Conservation (phyloP, 2,113 vertebrate genomes). For the Rhea pennata region DNA sequence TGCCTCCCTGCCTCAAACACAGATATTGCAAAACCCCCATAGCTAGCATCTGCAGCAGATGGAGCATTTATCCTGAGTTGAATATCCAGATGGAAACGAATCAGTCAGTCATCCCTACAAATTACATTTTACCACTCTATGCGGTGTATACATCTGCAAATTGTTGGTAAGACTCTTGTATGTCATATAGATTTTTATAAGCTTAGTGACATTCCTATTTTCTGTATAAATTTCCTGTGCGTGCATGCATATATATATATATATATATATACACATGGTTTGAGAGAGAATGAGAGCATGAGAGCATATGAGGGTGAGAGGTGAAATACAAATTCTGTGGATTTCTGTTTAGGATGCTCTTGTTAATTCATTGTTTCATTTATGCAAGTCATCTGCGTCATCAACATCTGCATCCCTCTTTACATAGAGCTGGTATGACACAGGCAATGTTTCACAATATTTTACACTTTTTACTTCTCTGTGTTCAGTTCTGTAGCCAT, state of each 20-base stretch:
- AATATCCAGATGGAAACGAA: constrained; percentile 43
- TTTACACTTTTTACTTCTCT: background rate
- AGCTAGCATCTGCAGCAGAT: constrained; percentile 62
- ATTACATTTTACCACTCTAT: constrained; percentile 50
- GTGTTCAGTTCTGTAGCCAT: rapidly evolving
- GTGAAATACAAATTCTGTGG: background rate
- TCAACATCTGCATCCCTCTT: background rate
- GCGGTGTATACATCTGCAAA: constrained; percentile 17
- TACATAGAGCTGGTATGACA: background rate
- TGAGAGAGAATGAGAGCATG: background rate
- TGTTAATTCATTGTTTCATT: background rate
- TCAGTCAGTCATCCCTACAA: constrained; percentile 40
- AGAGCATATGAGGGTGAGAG: background rate
- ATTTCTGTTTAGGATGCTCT: background rate
- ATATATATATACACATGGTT: background rate
- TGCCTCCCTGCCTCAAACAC: constrained; percentile 2
- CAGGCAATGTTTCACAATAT: background rate
- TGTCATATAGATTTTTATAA: background rate
- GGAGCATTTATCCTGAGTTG: constrained; percentile 23
- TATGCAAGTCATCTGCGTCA: background rate
- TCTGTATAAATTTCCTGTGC: background rate
- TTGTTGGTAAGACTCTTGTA: background rate
- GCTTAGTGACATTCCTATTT: too few relatives aligned
- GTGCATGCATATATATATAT: too few relatives aligned
- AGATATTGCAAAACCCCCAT: background rate